Base-by-base conservation (phyloP, 1,140 invertebrate genomes). In the Aphaenogaster ashmeadi region DNA sequence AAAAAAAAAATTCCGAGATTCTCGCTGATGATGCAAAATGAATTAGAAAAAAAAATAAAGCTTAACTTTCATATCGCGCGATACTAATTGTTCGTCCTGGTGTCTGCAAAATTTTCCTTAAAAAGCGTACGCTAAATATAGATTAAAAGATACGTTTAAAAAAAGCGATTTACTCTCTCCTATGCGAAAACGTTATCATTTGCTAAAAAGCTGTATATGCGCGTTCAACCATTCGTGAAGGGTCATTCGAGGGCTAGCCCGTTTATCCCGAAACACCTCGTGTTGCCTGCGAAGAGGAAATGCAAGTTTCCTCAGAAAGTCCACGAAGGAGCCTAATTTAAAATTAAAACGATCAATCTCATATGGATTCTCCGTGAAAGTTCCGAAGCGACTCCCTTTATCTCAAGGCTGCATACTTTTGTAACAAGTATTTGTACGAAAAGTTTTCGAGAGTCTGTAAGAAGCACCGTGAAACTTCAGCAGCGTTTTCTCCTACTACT, bases 131-230 rank as follows among this genome's bases (percentile, higher is more conserved):
- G 47, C 5, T 84, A 81, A 71, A 69, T 62, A 18, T 7, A 52
- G n/a, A 83, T 27, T 62, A 69, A 81, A 81, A 87, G 47, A 81
- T 47, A 15, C 27, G 21, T 72, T 52, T 11, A 83, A 87, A 80
- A 54, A 58, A 36, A 66, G 0, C 0, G 44, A 60, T 69, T 67
- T 56, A 58, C 2, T 58, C 11, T 58, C 60, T 58, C 18, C n/a
- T 83, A 7, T 2, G n/a, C 36, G 41, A 83, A 56, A 71, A 66
- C 13, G 54, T 56, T 87, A 69, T 64, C 21, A 69, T 52, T 62
- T 47, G 38, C 21, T 50, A 44, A 81, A 81, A 71, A 81, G 27
- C 64, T 66, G 33, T 54, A 80, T n/a, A 50, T 50, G 27, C 9
- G 3, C 13, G 21, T 77, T 77, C 33, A 18, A 33, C 41, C 36